Evolutionary conservation across 2,797 vertebrate genomes (phyloP), one percentile per base, ranked within the genome.

Genomic region (Phrynocephalus guinanensis): DNA sequence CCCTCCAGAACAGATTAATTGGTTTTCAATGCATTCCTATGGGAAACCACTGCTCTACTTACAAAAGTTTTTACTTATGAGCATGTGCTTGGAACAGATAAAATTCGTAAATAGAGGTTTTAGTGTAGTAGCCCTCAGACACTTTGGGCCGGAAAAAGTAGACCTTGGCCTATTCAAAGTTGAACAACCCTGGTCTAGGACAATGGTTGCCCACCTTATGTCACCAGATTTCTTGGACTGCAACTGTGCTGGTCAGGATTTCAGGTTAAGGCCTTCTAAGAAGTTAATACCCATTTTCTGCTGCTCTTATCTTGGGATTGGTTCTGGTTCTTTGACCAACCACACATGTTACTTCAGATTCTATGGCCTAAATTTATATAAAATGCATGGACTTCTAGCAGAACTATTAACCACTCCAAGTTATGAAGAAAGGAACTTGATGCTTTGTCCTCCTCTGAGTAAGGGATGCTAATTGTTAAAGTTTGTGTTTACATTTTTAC

Each of bases 401-500:
- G 90, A 77, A 16, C 3, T 81, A 1, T 75, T 92, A 82, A 16
- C 6, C 83, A 3, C 48, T 92, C 67, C 85, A 86, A 91, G 15
- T 84, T 94, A 82, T 18, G 88, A 93, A 91, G 44, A 16, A 87
- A 88, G 83, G 83, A 92, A 81, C 70, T 87, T 88, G 83, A 90
- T 15, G 1, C 80, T 76, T 84, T 84, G 9, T 79, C 81, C 89
- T 82, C 79, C 85, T 92, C 18, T 88, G 60, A 82, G 30, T 91
- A 56, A 77, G 83, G 44, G 79, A 87, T 72, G 48, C 68, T 93
- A 79, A 92, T 90, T 95, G 79, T 81, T 90, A 68, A 82, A 72
- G 48, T 96, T 92, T 93, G 28, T 87, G 87, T 92, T 94, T 87
- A 90, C 48, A 66, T 91, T 95, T 94, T 92, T 84, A 85, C 71